Evolutionary conservation across 2,113 vertebrate genomes (phyloP).

Genomic region (Tragulus kanchil): DNA sequence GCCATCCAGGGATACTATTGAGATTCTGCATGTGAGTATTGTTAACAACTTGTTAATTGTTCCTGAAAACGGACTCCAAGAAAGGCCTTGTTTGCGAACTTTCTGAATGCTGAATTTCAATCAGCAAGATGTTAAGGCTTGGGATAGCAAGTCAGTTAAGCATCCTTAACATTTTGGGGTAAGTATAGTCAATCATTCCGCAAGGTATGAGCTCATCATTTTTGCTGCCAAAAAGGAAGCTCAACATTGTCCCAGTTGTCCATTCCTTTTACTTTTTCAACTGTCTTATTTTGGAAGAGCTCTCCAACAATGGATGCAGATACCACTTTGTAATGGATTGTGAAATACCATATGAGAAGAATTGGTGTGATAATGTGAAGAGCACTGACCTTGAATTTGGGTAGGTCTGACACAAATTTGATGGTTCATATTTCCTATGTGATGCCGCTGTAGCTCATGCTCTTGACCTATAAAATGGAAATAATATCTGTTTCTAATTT

Average conservation of each 20-base stretch:
- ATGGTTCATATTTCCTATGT: neutral
- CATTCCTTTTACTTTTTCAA: neutral
- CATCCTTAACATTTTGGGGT: neutral
- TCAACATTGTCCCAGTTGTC: neutral
- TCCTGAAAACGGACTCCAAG: neutral
- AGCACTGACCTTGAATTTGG: neutral
- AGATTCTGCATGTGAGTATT: neutral
- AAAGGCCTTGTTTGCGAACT: neutral
- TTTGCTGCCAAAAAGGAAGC: neutral
- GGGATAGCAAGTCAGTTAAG: neutral
- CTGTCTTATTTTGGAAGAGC: neutral
- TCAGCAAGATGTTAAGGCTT: neutral
- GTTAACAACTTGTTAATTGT: neutral
- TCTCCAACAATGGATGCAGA: neutral
- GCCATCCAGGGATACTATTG: neutral
- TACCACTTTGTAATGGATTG: neutral
- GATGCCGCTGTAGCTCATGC: neutral
- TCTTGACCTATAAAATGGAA: neutral
- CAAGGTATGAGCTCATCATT: conserved; percentile 15
- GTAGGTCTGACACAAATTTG: neutral
- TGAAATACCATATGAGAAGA: neutral
- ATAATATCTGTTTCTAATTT: neutral
- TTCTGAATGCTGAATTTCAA: neutral
- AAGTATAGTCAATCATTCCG: neutral
- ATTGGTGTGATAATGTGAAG: neutral